A percentile compares a stretch with the other conserved stretches of the same genome.
Evolutionary conservation across 2,113 vertebrate genomes (phyloP).

Genomic region (Alaudala cheleensis): DNA sequence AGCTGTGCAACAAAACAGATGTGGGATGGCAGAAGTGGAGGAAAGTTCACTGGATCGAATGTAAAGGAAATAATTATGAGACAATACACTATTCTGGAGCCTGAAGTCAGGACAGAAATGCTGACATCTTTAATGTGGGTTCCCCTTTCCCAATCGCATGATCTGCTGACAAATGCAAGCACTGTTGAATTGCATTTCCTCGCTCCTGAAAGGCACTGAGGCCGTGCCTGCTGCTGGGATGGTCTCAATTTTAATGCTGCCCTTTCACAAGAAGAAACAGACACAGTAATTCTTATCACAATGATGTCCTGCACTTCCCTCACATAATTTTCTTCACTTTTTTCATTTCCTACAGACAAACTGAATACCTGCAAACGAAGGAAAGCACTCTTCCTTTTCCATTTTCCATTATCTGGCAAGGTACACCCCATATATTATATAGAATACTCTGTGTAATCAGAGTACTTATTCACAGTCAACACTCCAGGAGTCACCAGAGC

Average conservation of each 20-base stretch:
- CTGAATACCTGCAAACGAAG: not conserved
- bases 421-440: not conserved
- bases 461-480: slow-evolving; percentile 41
- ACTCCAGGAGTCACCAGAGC: not conserved
- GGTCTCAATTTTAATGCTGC: slow-evolving; percentile 5
- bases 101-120: not conserved
- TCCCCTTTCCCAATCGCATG: not conserved
- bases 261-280: not conserved
- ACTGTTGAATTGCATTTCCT: not conserved
- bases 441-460: slow-evolving; percentile 25
- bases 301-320: not conserved
- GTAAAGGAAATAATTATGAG: slow-evolving; percentile 12
- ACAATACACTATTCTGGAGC: not conserved
- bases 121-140: not conserved
- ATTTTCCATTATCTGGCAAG: slow-evolving; percentile 13
- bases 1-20: slow-evolving; percentile 58
- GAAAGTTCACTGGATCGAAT: slow-evolving; percentile 41
- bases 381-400: slow-evolving; percentile 10
- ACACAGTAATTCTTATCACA: not conserved
- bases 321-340: not conserved
- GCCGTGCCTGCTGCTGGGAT: rapidly evolving
- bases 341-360: slow-evolving; percentile 24
- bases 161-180: not conserved
- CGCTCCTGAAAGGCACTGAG: not conserved
- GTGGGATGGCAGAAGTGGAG: slow-evolving; percentile 22